Conservation (phyloP, 1,140 invertebrate species). For the Pristionchus pacificus region DNA sequence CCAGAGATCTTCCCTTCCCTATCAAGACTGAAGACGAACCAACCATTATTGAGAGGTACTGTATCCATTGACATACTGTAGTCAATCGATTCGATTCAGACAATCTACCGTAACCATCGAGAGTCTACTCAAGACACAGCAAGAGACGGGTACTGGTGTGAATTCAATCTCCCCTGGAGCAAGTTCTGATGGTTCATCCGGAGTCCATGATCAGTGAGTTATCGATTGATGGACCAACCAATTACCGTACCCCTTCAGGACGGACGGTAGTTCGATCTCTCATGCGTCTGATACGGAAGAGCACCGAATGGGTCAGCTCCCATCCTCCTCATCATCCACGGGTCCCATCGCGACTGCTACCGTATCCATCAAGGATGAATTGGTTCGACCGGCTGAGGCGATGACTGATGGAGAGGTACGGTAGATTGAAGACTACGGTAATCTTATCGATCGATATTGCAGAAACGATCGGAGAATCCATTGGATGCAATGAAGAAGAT, state of each 20-base stretch:
- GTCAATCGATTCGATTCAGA: no score
- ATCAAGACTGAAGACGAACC: slow-evolving; percentile 3
- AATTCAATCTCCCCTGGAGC: slow-evolving; percentile 15
- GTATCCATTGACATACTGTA: no score
- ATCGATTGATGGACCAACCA: background rate
- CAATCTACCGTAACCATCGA: no score
- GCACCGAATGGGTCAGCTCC: background rate
- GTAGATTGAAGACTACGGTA: no score
- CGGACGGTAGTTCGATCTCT: slow-evolving; percentile 8
- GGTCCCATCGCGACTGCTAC: background rate
- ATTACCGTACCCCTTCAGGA: background rate
- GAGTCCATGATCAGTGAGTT: slow-evolving; percentile 11
- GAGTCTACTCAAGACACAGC: slow-evolving; percentile 10
- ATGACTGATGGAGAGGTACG: no score
- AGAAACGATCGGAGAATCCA: slow-evolving; percentile 32
- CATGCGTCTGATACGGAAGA: slow-evolving; percentile 7
- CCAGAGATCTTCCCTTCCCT: slow-evolving; percentile 5
- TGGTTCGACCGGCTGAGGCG: slow-evolving; percentile 1
- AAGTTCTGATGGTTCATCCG: slow-evolving; percentile 5
- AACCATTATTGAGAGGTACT: background rate
- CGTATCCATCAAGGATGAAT: background rate
- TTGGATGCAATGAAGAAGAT: slow-evolving; percentile 52
- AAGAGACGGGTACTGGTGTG: slow-evolving; percentile 20
- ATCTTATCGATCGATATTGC: no score
- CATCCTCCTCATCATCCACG: background rate